Conservation (phyloP, 2,797 vertebrate genomes). For the Tapirus indicus region DNA sequence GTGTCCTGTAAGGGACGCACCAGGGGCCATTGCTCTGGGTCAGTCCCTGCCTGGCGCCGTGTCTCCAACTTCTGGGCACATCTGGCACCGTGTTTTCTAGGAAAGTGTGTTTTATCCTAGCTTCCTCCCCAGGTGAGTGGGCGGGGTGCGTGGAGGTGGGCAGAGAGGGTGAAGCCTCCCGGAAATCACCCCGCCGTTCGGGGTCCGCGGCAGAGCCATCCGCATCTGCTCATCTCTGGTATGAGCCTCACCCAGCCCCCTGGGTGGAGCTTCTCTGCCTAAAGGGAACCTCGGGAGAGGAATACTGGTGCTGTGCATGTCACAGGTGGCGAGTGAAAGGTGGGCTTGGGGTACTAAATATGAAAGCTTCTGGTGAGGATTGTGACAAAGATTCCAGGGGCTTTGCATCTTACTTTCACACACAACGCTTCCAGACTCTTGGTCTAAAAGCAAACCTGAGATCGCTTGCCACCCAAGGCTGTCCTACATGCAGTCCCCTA, state of each 20-base stretch:
- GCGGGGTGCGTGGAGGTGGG: not conserved
- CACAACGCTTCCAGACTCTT: rapidly evolving
- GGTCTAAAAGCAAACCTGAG: not conserved
- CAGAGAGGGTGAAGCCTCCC: not conserved
- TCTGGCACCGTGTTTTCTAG: not conserved
- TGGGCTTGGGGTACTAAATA: rapidly evolving
- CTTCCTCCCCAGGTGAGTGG: not conserved
- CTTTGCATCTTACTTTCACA: not conserved
- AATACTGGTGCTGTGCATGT: rapidly evolving
- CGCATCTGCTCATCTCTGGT: rapidly evolving
- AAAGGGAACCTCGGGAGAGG: rapidly evolving
- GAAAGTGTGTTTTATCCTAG: not conserved
- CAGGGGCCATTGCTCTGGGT: rapidly evolving
- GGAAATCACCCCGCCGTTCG: rapidly evolving
- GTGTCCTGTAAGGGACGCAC: not conserved
- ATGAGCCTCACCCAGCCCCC: not conserved
- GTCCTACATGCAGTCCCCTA: not conserved
- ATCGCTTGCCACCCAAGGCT: rapidly evolving
- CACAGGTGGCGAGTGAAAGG: rapidly evolving
- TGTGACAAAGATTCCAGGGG: no score
- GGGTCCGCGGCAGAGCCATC: rapidly evolving
- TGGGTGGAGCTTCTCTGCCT: rapidly evolving
- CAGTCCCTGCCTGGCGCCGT: not conserved
- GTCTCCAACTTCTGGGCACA: not conserved
- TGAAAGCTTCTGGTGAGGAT: rapidly evolving